phyloP scores from a whole-genome alignment of 1,140 invertebrate species.

The Whitmania pigra region DNA sequence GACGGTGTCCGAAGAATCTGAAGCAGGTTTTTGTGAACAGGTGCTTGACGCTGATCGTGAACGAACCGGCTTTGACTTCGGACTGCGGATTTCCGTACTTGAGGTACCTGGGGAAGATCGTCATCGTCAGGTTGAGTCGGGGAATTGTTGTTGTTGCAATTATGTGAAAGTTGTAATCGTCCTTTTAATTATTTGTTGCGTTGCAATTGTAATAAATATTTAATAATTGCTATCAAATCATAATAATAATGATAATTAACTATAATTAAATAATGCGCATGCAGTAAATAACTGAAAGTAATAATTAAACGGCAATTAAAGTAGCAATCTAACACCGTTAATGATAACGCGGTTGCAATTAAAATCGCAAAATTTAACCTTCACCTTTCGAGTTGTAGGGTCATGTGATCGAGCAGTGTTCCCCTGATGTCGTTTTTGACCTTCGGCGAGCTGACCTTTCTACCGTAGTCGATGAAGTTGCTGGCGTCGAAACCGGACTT shows the following conservation, averaged over 20 bases:
- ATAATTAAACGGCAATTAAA: too few species aligned
- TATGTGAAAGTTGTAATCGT: neutral
- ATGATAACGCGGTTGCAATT: neutral
- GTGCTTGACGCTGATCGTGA: constrained; percentile 11
- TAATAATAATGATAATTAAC: too few species aligned
- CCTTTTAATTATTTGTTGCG: neutral
- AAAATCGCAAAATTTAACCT: neutral
- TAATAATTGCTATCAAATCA: too few species aligned
- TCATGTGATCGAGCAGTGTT: constrained; percentile 5
- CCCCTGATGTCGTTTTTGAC: constrained; percentile 6
- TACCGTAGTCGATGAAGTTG: constrained; percentile 6
- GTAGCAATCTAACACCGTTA: neutral
- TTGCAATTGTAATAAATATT: too few species aligned
- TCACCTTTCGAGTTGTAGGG: constrained; percentile 1
- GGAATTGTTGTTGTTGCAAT: neutral
- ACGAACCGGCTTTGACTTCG: neutral
- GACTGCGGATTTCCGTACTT: too few species aligned
- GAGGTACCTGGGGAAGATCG: too few species aligned
- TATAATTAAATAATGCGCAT: too few species aligned
- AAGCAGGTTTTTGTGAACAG: neutral
- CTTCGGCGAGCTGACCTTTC: constrained; percentile 7
- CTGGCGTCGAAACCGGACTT: constrained; percentile 8
- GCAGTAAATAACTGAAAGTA: too few species aligned
- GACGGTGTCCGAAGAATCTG: constrained; percentile 18
- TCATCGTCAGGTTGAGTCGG: too few species aligned